Evolutionary conservation across 2,113 vertebrate genomes (phyloP).

Genomic region (Globicephala melas): DNA sequence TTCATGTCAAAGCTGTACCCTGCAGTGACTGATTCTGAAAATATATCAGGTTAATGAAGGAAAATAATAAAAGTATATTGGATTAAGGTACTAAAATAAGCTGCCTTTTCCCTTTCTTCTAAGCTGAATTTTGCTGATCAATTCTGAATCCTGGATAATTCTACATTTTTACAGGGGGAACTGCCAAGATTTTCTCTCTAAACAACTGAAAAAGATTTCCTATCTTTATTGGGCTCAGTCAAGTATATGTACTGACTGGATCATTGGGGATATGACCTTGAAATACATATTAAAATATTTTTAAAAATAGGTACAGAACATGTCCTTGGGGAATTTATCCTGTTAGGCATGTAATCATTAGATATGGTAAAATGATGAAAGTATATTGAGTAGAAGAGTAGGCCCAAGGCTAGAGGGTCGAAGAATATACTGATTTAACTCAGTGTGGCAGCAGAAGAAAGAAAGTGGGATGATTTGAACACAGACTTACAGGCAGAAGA

Average conservation of each 20-base stretch:
- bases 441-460: neutral
- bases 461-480: neutral
- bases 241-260: neutral
- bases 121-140: neutral
- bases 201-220: slow-evolving; percentile 16
- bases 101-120: neutral
- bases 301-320: neutral
- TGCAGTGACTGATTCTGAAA: neutral
- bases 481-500: slow-evolving; percentile 25
- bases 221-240: neutral
- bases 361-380: slow-evolving; percentile 3
- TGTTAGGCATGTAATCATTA: slow-evolving; percentile 14
- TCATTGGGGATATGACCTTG: neutral
- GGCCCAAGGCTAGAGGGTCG: neutral
- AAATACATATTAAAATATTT: neutral
- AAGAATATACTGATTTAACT: neutral
- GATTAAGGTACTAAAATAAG: neutral
- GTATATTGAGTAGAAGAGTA: neutral
- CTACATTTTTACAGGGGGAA: neutral
- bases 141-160: neutral
- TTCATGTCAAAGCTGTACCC: neutral
- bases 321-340: neutral
- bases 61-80: neutral
- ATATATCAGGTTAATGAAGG: neutral
- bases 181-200: neutral